Base-by-base conservation (phyloP, 1,140 invertebrate genomes). In the Linepithema humile region DNA sequence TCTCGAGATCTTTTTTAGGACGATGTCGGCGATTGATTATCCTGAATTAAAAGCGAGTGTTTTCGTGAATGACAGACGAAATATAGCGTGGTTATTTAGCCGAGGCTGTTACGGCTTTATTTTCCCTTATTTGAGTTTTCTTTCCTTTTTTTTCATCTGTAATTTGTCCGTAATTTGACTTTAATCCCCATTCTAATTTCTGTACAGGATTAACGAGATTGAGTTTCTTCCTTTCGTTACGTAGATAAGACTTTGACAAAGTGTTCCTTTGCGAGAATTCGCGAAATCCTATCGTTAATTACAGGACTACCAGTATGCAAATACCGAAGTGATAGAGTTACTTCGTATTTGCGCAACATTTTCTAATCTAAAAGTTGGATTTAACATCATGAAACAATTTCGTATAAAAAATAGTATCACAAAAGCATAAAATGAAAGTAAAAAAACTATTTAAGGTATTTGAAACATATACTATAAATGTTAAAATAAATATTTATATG, bases 31-130 rank as follows among this genome's bases (percentile, higher is more conserved):
- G 62, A 77, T 77, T 65, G 62, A 3, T 32, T 53, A 32, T 26
- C 15, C 20, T 20, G 9, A n/a, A 65, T 77, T 77, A 65, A 65
- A 65, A 77, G 15, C 32, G 60, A 1, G 4, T 35, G 29, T 62
- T 20, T 7, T 64, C 57, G 29, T 29, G 40, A n/a, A 72, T 35
- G 53, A 23, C 15, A 50, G 32, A 40, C 17, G 23, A 59, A 26
- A 50, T 6, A 17, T 12, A n/a, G n/a, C 20, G 43, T 35, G 20
- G 40, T 65, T 29, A 35, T 9, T 50, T 40, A 64, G 20, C 17
- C 35, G n/a, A 57, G 43, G 29, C 29, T 50, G 15, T 40, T 23
- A 65, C 20, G 20, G 17, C 2, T 53, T 26, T 29, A 23, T 35
- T 64, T 65, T n/a, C n/a, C 20, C 17, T 53, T 26, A 53, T 9